phyloP scores from a whole-genome alignment of 2,888 invertebrate genomes.

The Diarsia rubi region DNA sequence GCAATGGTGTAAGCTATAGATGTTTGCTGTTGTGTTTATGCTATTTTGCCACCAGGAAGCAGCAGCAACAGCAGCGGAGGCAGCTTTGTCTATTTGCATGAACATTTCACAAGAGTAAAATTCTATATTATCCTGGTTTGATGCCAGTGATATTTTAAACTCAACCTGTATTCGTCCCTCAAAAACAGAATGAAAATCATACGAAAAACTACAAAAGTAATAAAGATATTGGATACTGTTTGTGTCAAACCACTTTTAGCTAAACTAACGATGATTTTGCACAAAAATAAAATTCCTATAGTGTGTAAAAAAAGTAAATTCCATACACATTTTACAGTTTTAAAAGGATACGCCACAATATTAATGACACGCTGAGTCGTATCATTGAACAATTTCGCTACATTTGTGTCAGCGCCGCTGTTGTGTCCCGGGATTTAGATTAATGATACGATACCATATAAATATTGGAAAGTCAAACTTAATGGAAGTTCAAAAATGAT shows the following conservation, averaged over 20 bases:
- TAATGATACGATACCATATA: slow-evolving; percentile 74
- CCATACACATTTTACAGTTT: slow-evolving; percentile 32
- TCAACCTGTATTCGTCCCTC: not conserved
- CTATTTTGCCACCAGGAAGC: too few species aligned
- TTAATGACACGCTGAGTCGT: slow-evolving; percentile 71
- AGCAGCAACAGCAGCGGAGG: too few species aligned
- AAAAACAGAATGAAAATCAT: not conserved
- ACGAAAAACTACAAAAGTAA: not conserved
- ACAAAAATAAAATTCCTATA: slow-evolving; percentile 7
- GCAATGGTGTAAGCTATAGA: not conserved
- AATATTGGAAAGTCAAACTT: slow-evolving; percentile 58
- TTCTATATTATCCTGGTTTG: not conserved
- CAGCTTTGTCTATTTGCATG: not conserved
- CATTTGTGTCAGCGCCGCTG: slow-evolving; percentile 75
- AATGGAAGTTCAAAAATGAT: slow-evolving; percentile 55
- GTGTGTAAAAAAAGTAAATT: slow-evolving; percentile 2
- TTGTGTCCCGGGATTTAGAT: slow-evolving; percentile 76
- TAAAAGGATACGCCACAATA: slow-evolving; percentile 66
- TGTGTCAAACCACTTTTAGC: not conserved
- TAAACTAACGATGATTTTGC: slow-evolving; percentile 18
- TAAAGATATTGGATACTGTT: not conserved
- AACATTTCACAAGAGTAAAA: not conserved
- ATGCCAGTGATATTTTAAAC: not conserved
- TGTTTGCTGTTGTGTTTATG: not conserved
- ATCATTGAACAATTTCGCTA: slow-evolving; percentile 73